Conservation (phyloP, 2,113 vertebrate species). For the Eleginops maclovinus region DNA sequence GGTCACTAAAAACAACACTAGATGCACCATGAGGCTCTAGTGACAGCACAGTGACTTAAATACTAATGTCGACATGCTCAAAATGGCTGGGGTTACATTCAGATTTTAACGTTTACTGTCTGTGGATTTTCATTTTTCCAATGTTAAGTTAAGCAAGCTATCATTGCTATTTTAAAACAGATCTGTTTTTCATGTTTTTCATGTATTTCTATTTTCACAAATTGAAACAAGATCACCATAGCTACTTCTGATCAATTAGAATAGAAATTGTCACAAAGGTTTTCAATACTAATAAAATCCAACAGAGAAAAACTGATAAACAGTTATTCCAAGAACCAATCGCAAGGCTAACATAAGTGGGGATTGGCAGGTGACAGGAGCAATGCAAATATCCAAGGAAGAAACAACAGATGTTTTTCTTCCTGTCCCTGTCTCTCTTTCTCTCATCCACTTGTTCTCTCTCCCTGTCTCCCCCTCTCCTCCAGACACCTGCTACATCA, state of each 20-base stretch:
- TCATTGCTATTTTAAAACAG: too few species aligned
- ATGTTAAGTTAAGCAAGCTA: too few species aligned
- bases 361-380: slow-evolving; percentile 36
- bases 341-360: background rate
- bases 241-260: background rate
- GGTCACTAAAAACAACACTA: background rate
- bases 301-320: background rate
- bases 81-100: background rate
- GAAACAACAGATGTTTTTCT: slow-evolving; percentile 37
- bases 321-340: background rate
- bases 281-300: background rate
- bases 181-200: background rate
- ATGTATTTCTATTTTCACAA: too few species aligned
- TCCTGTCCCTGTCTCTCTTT: background rate
- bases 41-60: background rate
- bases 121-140: too few species aligned
- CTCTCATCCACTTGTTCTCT: background rate
- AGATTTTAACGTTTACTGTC: too few species aligned
- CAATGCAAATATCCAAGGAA: slow-evolving; percentile 33
- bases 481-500: slow-evolving; percentile 55
- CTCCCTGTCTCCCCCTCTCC: slow-evolving; percentile 3
- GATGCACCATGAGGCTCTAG: background rate
- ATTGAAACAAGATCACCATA: background rate
- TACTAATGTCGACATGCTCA: background rate
- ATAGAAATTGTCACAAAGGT: background rate